Base-by-base conservation (phyloP, 2,888 invertebrate genomes). In the Cheilosia urbana region DNA sequence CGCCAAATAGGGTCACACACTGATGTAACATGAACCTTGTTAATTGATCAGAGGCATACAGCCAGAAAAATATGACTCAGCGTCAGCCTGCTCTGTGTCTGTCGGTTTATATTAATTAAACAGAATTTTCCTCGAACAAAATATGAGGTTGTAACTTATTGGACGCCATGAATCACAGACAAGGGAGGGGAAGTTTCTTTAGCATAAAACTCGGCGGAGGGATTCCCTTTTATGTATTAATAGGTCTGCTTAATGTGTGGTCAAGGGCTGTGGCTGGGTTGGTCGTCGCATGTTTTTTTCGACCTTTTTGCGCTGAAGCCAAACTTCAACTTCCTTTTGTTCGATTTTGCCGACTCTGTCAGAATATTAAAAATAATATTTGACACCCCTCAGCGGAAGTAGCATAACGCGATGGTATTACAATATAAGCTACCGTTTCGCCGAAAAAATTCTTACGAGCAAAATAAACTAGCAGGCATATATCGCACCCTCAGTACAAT, bases 331-430 rank as follows among this genome's bases (percentile, higher is more conserved):
- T 47, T 45, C 15, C 30, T 55, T 34, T 17, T 17, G 13, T 45
- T 17, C 1, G 21, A 3, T 11, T 30, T 58, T 71, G 42, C 34
- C 45, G 40, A 55, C 37, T 66, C 37, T 21, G 47, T n/a, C 15
- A 34, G 76, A 76, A 76, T 76, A 68, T 60, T 68, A 76, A 76
- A 53, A 37, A 15, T 55, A 62, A 55, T 53, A 55, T 63, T 55
- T 24, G 30, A 63, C 55, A 37, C 49, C 66, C 5, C 58, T 5
- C 57, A 53, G 27, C 76, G 76, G 76, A 76, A 68, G 51, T 58
- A 17, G 40, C 21, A 65, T 75, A 65, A 75, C 49, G 47, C 60
- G 42, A 58, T 66, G 37, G 24, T 60, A 60, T 58, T n/a, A 37
- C 37, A 37, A 37, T 53, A 40, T 51, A 17, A 68, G 17, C 40